Conservation (phyloP, 1,140 invertebrate genomes). For the Bombus superbus region DNA sequence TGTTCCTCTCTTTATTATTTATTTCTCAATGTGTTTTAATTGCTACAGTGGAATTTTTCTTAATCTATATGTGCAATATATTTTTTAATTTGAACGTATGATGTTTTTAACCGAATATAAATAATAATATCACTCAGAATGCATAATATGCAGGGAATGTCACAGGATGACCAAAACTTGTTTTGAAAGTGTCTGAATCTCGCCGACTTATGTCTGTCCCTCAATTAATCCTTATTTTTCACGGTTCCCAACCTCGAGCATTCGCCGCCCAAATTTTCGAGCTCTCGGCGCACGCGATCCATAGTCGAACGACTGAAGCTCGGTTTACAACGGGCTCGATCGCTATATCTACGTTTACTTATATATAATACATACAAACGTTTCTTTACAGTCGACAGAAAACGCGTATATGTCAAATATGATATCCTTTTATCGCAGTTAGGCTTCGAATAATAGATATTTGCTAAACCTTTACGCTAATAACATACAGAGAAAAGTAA, state of each 20-base stretch:
- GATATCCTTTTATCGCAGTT: neutral
- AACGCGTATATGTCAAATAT: too few species aligned
- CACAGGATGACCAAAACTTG: too few species aligned
- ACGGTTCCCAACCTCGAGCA: neutral
- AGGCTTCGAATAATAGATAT: neutral
- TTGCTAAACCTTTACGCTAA: too few species aligned
- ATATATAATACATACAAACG: neutral
- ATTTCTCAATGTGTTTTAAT: neutral
- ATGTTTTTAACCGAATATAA: too few species aligned
- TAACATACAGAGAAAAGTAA: too few species aligned
- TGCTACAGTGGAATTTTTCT: neutral
- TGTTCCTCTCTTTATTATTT: neutral
- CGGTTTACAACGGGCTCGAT: neutral
- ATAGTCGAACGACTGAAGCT: neutral
- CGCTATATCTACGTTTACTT: neutral
- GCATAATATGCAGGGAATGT: neutral
- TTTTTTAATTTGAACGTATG: neutral
- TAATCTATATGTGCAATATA: neutral
- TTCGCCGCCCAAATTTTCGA: neutral
- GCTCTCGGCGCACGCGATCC: neutral
- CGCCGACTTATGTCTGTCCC: neutral
- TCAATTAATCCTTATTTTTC: conserved; percentile 25
- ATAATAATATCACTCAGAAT: neutral
- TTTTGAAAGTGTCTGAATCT: neutral
- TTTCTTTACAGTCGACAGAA: neutral